Base-by-base conservation (phyloP, 1,140 invertebrate species). In the Augochlora pura region DNA sequence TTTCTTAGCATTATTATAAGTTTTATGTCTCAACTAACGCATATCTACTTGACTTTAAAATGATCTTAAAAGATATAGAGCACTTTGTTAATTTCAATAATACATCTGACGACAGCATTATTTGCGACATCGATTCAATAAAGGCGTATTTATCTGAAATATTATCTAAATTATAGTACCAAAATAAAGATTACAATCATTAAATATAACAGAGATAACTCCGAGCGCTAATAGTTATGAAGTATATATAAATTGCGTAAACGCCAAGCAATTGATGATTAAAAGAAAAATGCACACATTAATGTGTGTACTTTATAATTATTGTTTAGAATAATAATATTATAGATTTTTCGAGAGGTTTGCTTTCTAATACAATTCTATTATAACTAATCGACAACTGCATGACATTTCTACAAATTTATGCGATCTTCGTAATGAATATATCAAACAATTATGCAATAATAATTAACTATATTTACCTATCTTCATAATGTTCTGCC, bases 141-240 rank as follows among this genome's bases (percentile, higher is more conserved):
- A 70, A 14, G 60, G 60, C 21, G 21, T 71, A 72, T 77, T 77
- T 66, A 71, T 71, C 10, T 72, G 32, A 71, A 71, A 32, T 23
- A 42, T n/a, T 66, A 66, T 59, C 32, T 57, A 46, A 72, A 54
- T 59, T 46, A 74, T 25, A 46, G 27, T 74, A 79, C 38, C 70
- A 66, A 72, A 66, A 74, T 74, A 74, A 79, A 73, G 70, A 66
- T 66, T 72, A 52, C 62, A 54, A 10, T 46, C 38, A 46, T 66
- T 66, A 72, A 79, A 73, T 79, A 79, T 79, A 79, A 73, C 70
- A 79, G 62, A 79, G 59, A 73, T 39, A 66, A 65, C 73, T 38
- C 73, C 65, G 62, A 62, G 52, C 25, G 49, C 12, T 46, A 18
- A 73, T 59, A 49, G 16, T 25, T 65, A 4, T 52, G 18, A 63